Evolutionary conservation across 2,113 vertebrate species (phyloP), one percentile per base, ranked within the genome.

Genomic region (Chloropsis cyanopogon): DNA sequence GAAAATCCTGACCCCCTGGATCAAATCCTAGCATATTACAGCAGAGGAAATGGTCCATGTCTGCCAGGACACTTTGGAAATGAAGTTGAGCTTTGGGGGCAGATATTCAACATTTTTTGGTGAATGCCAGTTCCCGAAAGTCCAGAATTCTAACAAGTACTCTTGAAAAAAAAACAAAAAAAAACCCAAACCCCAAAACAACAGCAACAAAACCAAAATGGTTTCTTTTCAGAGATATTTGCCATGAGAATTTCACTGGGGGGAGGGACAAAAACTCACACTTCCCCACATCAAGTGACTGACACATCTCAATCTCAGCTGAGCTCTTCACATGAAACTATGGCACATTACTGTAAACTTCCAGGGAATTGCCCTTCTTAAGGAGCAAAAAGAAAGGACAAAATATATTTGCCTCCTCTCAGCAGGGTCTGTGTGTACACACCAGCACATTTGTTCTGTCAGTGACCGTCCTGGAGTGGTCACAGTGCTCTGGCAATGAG

Each of bases 321-420:
- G 88, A 76, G 52, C 73, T 61, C 46, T 79, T 69, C 41, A 37
- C 22, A 4, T 37, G 54, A 61, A 93, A 47, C 77, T 81, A 5
- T 52, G 86, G 42, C 65, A 25, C 37, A 76, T 53, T 64, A 20
- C 77, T 93, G 79, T 21, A 68, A 42, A 44, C 24, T 72, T 81
- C 68, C 73, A 91, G 81, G 92, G 92, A 89, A 70, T 19, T 96
- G 82, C 75, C 83, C 84, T 82, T 95, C 72, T 77, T 50, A 33
- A 77, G 47, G 64, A n/a, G 54, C 20, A 68, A 72, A 14, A 42
- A 50, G 41, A 19, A 44, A 73, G 53, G 54, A 44, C 44, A 91
- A 72, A 31, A 72, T 11, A 3, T 79, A 29, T 93, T 96, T 96
- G 35, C 76, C 66, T 93, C 90, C 57, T 82, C 59, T 81, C 94